Base-by-base conservation (phyloP, 1,140 invertebrate species). In the Caenorhabditis remanei region DNA sequence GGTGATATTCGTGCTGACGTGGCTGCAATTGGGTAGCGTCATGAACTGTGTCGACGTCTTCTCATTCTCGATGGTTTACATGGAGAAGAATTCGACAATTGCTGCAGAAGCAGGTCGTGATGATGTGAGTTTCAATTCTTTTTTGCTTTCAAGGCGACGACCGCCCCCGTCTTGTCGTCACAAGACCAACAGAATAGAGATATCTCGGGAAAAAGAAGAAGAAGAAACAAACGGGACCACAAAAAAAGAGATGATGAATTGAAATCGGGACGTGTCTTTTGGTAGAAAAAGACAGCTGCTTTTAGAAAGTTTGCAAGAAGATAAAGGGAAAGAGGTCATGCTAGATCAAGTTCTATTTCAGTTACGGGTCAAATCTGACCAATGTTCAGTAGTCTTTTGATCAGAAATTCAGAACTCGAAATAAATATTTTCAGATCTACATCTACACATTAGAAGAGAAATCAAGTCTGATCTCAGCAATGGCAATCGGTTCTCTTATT, bases 1-100 rank as follows among this genome's bases (percentile, higher is more conserved):
- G 71, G 55, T 61, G 13, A 41, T 84, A 11, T 84, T 84, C 55
- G 21, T 84, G 40, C 58, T 65, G 40, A 84, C 83, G 21, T 84
- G 83, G 83, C 32, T 84, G 55, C 55, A 61, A 46, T 41, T 84
- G 24, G 83, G 83, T 48, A 61, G 55, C 16, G 83, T 84, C 40
- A 84, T 84, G 83, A 84, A 84, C 24, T 84, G 83, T 24, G 83
- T 84, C 55, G 83, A 84, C 83, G 58, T 84, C n/a, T 84, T 84
- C 55, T 58, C 83, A 40, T 84, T 84, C 21, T 84, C 83, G n/a
- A 84, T 84, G 83, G 83, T 84, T 24, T 84, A 58, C 41, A 84
- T 84, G 83, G 83, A 84, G 32, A 61, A 58, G 32, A 84, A 84
- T 16, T 43, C 55, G 40, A 61, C 83, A n/a, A 50, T 79, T 48